A percentile compares a stretch with the other conserved stretches of the same genome.
phyloP scores from a whole-genome alignment of 2,888 invertebrate species.

The Lycia hirtaria region DNA sequence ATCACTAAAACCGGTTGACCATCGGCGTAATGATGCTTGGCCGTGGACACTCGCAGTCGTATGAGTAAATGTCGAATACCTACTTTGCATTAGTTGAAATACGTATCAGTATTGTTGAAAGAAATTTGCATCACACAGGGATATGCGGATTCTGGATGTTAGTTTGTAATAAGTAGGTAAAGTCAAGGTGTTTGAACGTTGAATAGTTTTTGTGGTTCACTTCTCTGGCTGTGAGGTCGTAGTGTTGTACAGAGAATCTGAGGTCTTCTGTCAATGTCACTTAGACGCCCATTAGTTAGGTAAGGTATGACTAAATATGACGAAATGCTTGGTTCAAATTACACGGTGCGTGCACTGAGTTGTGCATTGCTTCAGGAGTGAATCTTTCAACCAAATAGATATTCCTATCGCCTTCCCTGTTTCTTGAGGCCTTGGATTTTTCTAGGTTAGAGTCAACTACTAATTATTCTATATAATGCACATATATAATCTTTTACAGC shows the following conservation, averaged over 20 bases:
- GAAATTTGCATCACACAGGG: slow-evolving; percentile 42
- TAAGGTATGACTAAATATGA: too few relatives aligned
- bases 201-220: slow-evolving; percentile 13
- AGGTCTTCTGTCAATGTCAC: slow-evolving; percentile 14
- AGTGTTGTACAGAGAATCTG: neutral
- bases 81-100: slow-evolving; percentile 72
- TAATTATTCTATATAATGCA: too few relatives aligned
- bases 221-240: slow-evolving; percentile 4
- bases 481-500: too few relatives aligned
- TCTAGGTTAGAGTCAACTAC: too few relatives aligned
- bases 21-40: slow-evolving; percentile 71
- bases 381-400: too few relatives aligned
- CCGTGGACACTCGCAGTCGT: slow-evolving; percentile 58
- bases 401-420: too few relatives aligned
- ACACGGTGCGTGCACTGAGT: too few relatives aligned
- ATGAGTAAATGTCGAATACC: slow-evolving; percentile 72
- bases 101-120: slow-evolving; percentile 46
- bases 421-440: too few relatives aligned
- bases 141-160: slow-evolving; percentile 37
- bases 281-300: neutral
- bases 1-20: slow-evolving; percentile 84
- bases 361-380: too few relatives aligned
- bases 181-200: slow-evolving; percentile 32
- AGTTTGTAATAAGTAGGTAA: slow-evolving; percentile 8
- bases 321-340: too few relatives aligned